Evolutionary conservation across 1,140 invertebrate species (phyloP), one percentile per base, ranked within the genome.

Genomic region (Hirudo medicinalis): DNA sequence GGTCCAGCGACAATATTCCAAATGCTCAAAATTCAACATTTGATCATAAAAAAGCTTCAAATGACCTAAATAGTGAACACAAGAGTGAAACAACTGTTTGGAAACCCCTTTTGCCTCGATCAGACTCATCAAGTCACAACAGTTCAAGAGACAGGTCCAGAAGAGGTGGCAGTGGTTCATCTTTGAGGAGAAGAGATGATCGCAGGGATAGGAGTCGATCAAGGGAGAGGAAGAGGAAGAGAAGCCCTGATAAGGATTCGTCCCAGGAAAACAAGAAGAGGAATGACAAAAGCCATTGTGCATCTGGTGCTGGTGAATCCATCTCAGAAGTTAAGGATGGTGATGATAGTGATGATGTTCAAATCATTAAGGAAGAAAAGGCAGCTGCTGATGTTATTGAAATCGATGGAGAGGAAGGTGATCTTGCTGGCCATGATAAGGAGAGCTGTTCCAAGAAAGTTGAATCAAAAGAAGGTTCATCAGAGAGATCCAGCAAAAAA

Each of bases 141-240:
- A 63, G 57, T 13, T 63, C 57, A 22, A 63, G 19, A 63, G 57
- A 63, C 17, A 63, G 57, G 29, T 63, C 57, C 8, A 63, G 57
- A 63, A 63, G 29, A 63, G 29, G 22, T 22, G 29, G 57, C 15
- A 22, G 22, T 25, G 29, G 57, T 2, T 6, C 22, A 63, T 22
- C 22, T 32, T 15, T 13, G 19, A 32, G 29, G 22, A 63, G 57
- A n/a, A 63, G 57, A 63, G 57, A 63, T 25, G 15, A 20, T 22
- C 57, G 57, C 22, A 13, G 15, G 29, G 29, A 22, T 63, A 63
- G 19, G 57, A 63, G 57, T 63, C 22, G 57, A 8, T 63, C 57
- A 1, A 22, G 57, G 15, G 29, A 63, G 9, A 63, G 57, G 15
- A 32, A 63, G 29, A 63, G 57, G 29, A 32, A 63, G 22, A 8